Evolutionary conservation across 2,113 vertebrate genomes (phyloP).

Genomic region (Paraplagusia blochii): DNA sequence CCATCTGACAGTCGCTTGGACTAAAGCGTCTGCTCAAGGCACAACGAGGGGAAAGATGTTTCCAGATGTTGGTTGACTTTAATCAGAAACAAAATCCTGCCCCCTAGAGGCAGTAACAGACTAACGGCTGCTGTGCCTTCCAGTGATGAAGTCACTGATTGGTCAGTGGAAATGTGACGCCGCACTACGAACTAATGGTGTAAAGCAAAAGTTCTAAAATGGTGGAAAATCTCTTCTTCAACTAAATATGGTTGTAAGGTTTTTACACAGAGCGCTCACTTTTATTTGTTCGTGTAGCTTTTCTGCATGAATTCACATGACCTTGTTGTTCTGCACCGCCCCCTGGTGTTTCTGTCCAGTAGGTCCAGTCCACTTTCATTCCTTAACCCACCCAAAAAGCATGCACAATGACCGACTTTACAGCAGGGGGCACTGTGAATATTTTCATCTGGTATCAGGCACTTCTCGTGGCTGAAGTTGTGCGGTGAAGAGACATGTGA

Average conservation of each 20-base stretch:
- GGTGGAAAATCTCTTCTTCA: not conserved
- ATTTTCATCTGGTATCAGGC: conserved; percentile 35
- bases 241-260: not conserved
- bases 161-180: no score
- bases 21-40: no score
- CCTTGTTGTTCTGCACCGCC: not conserved
- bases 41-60: no score
- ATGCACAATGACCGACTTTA: not conserved
- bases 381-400: not conserved
- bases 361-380: conserved; percentile 38
- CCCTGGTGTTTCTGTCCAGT: conserved; percentile 11
- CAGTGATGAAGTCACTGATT: no score
- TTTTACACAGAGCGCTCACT: conserved; percentile 31
- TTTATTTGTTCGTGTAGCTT: conserved; percentile 22
- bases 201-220: no score
- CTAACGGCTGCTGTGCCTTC: no score
- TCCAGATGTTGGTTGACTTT: no score
- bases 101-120: no score
- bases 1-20: no score
- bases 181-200: no score
- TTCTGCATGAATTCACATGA: not conserved
- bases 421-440: conserved; percentile 10
- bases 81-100: no score
- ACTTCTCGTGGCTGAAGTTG: conserved; percentile 38
- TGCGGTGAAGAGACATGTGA: conserved; percentile 36